Conservation (phyloP, 1,140 invertebrate genomes). For the Drosophila ogumai region DNA sequence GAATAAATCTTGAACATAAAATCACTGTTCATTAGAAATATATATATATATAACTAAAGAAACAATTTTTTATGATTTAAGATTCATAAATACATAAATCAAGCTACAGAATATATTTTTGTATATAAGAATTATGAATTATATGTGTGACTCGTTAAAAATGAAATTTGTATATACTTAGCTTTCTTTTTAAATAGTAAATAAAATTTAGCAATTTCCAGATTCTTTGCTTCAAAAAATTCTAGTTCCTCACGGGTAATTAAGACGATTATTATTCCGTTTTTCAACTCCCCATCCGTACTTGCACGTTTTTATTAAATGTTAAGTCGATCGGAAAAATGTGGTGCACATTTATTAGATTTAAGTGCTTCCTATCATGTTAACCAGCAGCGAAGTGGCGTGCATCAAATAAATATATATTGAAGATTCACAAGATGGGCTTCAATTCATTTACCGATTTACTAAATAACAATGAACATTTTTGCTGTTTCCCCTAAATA, state of each 20-base stretch:
- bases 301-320: not conserved
- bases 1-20: no score
- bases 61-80: no score
- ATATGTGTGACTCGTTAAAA: no score
- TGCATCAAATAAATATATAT: slow-evolving; percentile 1
- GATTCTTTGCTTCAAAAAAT: not conserved
- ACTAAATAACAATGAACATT: not conserved
- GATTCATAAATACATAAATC: no score
- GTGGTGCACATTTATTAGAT: slow-evolving; percentile 5
- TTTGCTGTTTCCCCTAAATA: not conserved
- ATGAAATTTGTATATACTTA: no score
- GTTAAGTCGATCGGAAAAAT: slow-evolving; percentile 11
- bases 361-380: slow-evolving; percentile 14
- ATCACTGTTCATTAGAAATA: no score
- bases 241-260: slow-evolving; percentile 6
- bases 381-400: slow-evolving; percentile 3
- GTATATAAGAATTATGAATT: no score
- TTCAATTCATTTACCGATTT: not conserved
- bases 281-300: not conserved
- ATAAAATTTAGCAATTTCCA: no score
- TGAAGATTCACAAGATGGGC: not conserved
- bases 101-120: no score
- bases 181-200: no score
- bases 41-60: no score
- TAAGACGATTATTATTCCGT: not conserved